A percentile compares a stretch with the other conserved stretches of the same genome.
phyloP scores from a whole-genome alignment of 2,797 vertebrate species.

The Pipistrellus kuhlii region DNA sequence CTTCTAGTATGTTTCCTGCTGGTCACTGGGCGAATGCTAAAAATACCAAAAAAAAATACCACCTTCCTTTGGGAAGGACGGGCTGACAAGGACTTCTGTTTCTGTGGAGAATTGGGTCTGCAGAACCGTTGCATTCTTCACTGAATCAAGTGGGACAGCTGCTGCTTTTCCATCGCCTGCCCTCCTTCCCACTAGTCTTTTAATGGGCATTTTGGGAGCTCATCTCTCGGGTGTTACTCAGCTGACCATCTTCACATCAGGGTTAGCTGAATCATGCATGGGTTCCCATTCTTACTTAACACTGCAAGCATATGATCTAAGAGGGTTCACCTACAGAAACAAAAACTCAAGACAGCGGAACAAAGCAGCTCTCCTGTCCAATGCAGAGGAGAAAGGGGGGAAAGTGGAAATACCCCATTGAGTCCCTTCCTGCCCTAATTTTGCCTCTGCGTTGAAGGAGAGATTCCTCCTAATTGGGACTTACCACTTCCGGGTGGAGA shows the following conservation, averaged over 20 bases:
- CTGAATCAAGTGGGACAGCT: neutral
- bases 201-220: slow-evolving; percentile 46
- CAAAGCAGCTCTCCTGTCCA: neutral
- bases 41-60: neutral
- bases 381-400: neutral
- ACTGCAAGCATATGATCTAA: slow-evolving; percentile 28
- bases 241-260: slow-evolving; percentile 32
- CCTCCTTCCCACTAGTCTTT: neutral
- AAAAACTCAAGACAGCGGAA: neutral
- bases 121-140: neutral
- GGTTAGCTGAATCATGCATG: neutral
- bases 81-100: neutral
- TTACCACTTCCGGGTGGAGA: neutral
- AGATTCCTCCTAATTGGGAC: neutral
- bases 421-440: neutral
- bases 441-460: neutral
- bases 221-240: neutral
- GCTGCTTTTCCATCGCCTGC: neutral
- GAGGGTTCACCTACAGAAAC: slow-evolving; percentile 27
- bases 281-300: slow-evolving; percentile 70
- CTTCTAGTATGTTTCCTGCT: neutral
- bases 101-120: neutral
- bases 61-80: neutral
- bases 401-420: neutral
- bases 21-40: neutral